phyloP scores from a whole-genome alignment of 2,113 vertebrate species.

The Spilogale gracilis region DNA sequence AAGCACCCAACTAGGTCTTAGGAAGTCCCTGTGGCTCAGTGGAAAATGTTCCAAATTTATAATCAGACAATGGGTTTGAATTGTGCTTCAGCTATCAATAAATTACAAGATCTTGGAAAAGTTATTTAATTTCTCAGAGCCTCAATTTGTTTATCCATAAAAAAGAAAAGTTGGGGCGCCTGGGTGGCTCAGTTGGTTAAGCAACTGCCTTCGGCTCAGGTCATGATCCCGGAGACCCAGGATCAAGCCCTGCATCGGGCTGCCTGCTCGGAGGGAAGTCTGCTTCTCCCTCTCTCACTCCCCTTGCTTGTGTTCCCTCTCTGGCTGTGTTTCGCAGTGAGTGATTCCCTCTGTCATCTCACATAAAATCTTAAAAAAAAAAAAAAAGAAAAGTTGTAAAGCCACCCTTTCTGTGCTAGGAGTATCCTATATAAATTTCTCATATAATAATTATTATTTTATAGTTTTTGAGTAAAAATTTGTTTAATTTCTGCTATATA shows the following conservation, averaged over 20 bases:
- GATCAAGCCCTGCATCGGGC: too few relatives aligned
- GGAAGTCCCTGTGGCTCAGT: neutral
- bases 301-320: too few relatives aligned
- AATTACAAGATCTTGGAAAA: slow-evolving; percentile 5
- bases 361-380: too few relatives aligned
- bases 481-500: neutral
- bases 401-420: neutral
- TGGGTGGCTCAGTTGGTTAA: too few relatives aligned
- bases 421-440: neutral
- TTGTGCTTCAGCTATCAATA: neutral
- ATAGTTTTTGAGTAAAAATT: neutral
- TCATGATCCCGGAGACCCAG: too few relatives aligned
- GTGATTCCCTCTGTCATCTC: too few relatives aligned
- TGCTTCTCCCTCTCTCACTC: too few relatives aligned
- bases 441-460: neutral
- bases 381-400: slow-evolving; percentile 34
- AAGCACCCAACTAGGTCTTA: neutral
- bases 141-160: slow-evolving; percentile 44
- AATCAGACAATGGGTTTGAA: neutral
- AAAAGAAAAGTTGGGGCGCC: neutral
- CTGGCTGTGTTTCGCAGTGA: too few relatives aligned
- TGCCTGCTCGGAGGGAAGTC: too few relatives aligned
- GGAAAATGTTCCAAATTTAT: neutral
- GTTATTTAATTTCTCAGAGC: slow-evolving; percentile 1
- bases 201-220: too few relatives aligned